Percentiles rank a stretch among this genome's conserved stretches.
phyloP scores from a whole-genome alignment of 2,797 vertebrate genomes.

The Argentina silus region DNA sequence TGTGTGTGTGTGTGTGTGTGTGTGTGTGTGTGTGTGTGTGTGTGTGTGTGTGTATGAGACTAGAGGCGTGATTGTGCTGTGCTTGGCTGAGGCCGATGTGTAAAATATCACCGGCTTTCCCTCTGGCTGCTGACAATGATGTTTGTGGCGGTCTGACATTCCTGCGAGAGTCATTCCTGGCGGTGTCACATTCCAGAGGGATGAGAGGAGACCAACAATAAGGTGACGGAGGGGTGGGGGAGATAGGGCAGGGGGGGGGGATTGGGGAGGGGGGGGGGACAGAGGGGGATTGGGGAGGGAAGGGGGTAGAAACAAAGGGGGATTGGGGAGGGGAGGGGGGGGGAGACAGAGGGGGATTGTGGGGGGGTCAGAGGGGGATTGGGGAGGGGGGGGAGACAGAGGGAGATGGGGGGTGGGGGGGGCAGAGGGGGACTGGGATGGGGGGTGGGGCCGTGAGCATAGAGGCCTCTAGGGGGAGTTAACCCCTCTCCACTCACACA shows the following conservation, averaged over 20 bases:
- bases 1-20: slow-evolving; percentile 3
- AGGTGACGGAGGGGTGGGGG: not conserved
- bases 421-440: too few species aligned
- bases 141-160: slow-evolving; percentile 61
- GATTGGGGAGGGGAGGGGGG: too few species aligned
- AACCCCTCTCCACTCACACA: not conserved
- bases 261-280: slow-evolving; percentile 10
- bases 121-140: slow-evolving; percentile 53
- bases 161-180: slow-evolving; percentile 37
- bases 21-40: not conserved
- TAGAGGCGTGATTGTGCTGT: slow-evolving; percentile 14
- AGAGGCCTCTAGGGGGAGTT: not conserved
- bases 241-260: slow-evolving; percentile 10
- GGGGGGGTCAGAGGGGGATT: too few species aligned
- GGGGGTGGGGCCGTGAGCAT: slow-evolving; percentile 9
- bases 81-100: slow-evolving; percentile 32
- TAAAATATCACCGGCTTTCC: slow-evolving; percentile 43
- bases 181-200: slow-evolving; percentile 69
- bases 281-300: slow-evolving; percentile 16
- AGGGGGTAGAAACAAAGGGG: slow-evolving; percentile 8
- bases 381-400: slow-evolving; percentile 2
- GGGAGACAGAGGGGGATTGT: not conserved
- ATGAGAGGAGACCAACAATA: slow-evolving; percentile 44
- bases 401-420: not conserved
- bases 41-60: not conserved